phyloP scores from a whole-genome alignment of 2,888 invertebrate species.

The Plusia festucae region DNA sequence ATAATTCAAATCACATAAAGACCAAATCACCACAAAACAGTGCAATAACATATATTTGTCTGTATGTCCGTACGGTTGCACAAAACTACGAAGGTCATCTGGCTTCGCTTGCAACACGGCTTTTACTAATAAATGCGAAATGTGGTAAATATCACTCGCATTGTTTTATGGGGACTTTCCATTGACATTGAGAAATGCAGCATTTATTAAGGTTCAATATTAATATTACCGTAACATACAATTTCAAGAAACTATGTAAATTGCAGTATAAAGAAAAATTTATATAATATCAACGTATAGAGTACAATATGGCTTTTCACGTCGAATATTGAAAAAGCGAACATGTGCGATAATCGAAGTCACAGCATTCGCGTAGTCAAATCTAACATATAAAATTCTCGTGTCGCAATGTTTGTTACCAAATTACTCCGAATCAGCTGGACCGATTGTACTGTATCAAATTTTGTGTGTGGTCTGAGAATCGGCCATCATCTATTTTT shows the following conservation, averaged over 20 bases:
- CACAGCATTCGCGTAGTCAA: no score
- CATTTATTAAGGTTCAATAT: background rate
- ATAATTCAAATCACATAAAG: background rate
- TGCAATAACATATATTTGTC: constrained; percentile 45
- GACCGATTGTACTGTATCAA: no score
- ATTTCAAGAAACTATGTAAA: background rate
- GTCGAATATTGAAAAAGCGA: no score
- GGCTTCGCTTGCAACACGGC: constrained; percentile 23
- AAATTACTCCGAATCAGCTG: no score
- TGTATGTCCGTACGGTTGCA: constrained; percentile 48
- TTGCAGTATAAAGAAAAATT: no score
- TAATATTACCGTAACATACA: background rate
- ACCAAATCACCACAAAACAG: constrained; percentile 14
- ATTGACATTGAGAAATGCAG: background rate
- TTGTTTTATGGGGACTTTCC: constrained; percentile 1
- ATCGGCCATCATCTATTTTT: no score
- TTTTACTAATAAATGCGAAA: constrained; percentile 52
- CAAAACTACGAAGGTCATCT: constrained; percentile 51
- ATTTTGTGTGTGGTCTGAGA: no score
- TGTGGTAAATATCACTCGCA: constrained; percentile 16
- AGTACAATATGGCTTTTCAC: no score
- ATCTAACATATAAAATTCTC: no score
- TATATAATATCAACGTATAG: no score
- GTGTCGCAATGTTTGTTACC: no score
- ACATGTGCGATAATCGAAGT: no score